A percentile compares a stretch with the other conserved stretches of the same genome.
Conservation (phyloP, 2,888 invertebrate genomes). For the Leptarthrus brevirostris region DNA sequence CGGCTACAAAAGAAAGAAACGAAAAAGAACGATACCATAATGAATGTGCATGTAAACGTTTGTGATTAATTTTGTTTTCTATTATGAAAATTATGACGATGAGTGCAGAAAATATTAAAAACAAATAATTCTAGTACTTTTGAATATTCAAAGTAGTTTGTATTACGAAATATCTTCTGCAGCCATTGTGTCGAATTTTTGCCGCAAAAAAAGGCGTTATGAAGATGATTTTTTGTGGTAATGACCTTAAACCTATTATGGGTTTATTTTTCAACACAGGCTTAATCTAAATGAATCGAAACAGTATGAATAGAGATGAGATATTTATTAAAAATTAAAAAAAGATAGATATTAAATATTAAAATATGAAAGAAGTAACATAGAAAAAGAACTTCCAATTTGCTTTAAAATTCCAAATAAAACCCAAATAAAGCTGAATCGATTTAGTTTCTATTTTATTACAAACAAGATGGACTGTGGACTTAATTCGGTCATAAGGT, state of each 20-base stretch:
- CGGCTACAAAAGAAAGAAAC: constrained; percentile 60
- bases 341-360: neutral
- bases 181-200: neutral
- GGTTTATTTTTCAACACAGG: constrained; percentile 58
- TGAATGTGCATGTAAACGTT: constrained; percentile 34
- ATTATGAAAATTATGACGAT: neutral
- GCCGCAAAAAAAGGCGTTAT: neutral
- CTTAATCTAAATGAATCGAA: constrained; percentile 57
- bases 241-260: constrained; percentile 17
- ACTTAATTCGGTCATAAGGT: neutral
- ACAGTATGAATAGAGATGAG: constrained; percentile 17
- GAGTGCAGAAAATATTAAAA: constrained; percentile 1
- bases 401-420: constrained; percentile 9
- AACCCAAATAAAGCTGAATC: constrained; percentile 18
- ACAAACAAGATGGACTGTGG: constrained; percentile 23
- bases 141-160: too few species aligned
- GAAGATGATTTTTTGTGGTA: neutral
- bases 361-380: neutral
- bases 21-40: constrained; percentile 44
- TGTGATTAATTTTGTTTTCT: neutral
- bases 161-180: too few species aligned
- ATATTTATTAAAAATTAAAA: neutral
- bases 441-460: constrained; percentile 43
- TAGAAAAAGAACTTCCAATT: constrained; percentile 11
- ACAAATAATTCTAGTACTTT: too few species aligned